Evolutionary conservation across 2,888 invertebrate species (phyloP), one percentile per base, ranked within the genome.

Genomic region (Aspidiotus rigidus): DNA sequence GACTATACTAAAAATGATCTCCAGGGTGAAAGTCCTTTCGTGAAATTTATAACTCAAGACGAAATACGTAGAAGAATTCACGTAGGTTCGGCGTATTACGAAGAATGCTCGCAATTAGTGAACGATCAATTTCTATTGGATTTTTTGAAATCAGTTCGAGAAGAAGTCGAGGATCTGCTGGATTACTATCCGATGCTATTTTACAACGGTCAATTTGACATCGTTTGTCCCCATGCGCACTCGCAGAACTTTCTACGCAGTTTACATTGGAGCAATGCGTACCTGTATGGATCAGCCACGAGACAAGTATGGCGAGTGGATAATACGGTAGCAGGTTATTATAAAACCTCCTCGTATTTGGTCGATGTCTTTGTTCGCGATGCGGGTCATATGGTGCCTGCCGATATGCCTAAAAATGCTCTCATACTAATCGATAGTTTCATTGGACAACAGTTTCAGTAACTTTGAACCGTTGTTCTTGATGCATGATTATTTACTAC

Each of bases 381-480:
- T n/a, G 56, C 56, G n/a, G 56, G 56, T n/a, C 56, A 55, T n/a
- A 55, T 55, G 56, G 56, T 55, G n/a, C 28, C 28, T 5, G 28
- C 28, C 28, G 28, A 28, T 28, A 5, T 28, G 28, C 28, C 28
- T 5, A 28, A 28, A 28, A 28, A 28, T 5, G 28, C 28, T 28
- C 28, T 28, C 2, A 5, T 28, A 5, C 28, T 28, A 28, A 28
- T 28, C 5, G 28, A 28, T 5, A 28, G 28, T 28, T 28, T 28
- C 28, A 28, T 28, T 28, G 28, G 28, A 28, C 1, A 28, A 28
- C 28, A 28, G 28, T 28, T 28, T 28, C 28, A 28, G 28, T 28
- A 28, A 28, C 28, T 28, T 28, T 5, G 28, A 28, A 28, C 1
- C 5, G 28, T 28, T 5, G 28, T 28, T 28, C 28, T 28, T 28